Evolutionary conservation across 2,113 vertebrate species (phyloP), one percentile per base, ranked within the genome.

Genomic region (Istiophorus platypterus): DNA sequence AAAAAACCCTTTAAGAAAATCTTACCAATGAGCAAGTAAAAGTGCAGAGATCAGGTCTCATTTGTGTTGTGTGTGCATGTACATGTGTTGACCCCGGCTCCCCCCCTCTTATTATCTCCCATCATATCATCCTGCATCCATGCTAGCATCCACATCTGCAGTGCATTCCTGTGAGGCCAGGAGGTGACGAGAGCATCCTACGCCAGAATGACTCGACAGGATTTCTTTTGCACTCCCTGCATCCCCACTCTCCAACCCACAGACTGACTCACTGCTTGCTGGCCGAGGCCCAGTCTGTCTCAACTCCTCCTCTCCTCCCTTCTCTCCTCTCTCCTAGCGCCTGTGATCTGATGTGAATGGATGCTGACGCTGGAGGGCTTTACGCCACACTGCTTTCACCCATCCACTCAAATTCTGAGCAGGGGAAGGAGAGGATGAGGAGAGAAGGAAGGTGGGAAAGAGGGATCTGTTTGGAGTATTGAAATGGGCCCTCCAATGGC

Each of bases 181-280:
- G 87, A 88, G 92, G 91, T 87, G 84, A 91, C 66, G 61, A 86
- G 83, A 91, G 88, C 91, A 80, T 87, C 90, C 90, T 88, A 90
- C 85, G 86, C 89, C 86, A 92, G 87, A 83, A 90, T 94, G 94
- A 95, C 92, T 91, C 90, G 79, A 88, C 93, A 94, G 86, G 88
- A 94, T 93, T 93, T 89, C 57, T 85, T 80, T 66, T 78, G 74
- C 72, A 68, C 78, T 83, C 68, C 82, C 87, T 89, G 74, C 87
- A 63, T 89, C 72, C 89, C 88, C 76, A 82, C 88, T 71, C 88
- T 85, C 82, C 89, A 75, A 29, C 91, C 89, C 89, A 92, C 91
- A 91, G 86, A 92, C 90, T 90, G 87, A 90, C 85, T 91, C 91
- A 94, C 83, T 85, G 85, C 78, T 86, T 70, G 78, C 86, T 92